These are phyloP conservation scores for Lottia gigantea DNA, from an alignment of 2,888 invertebrate genomes.

Conservation along the genomic window DNA sequence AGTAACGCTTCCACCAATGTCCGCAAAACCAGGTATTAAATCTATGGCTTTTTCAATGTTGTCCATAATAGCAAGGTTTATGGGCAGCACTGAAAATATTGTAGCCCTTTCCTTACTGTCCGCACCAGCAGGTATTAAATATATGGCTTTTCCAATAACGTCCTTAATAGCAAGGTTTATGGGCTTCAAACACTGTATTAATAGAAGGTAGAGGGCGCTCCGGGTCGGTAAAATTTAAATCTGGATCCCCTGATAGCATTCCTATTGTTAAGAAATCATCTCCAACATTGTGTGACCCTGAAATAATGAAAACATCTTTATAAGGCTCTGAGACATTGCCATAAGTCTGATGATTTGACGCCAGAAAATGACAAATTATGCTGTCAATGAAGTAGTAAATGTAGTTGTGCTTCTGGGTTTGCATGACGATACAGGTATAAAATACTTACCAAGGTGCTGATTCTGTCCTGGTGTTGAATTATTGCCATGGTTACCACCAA, in stretches of 20 bases:
- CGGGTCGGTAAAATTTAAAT: slow-evolving; percentile 44
- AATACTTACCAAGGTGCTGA: slow-evolving; percentile 42
- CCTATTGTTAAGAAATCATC: slow-evolving; percentile 58
- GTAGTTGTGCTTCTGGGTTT: too few relatives aligned
- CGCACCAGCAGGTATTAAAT: not conserved
- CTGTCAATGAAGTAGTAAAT: too few relatives aligned
- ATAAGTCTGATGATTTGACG: too few relatives aligned
- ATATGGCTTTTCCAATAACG: not conserved
- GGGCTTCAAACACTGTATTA: slow-evolving; percentile 50
- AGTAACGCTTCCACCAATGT: not conserved
- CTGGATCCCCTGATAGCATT: slow-evolving; percentile 52
- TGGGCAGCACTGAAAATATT: too few relatives aligned
- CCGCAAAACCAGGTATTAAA: too few relatives aligned
- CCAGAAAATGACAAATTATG: too few relatives aligned
- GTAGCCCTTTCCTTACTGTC: not conserved
- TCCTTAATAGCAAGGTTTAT: slow-evolving; percentile 8
- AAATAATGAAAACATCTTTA: too few relatives aligned
- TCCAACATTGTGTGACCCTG: slow-evolving; percentile 23
- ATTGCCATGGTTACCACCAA: slow-evolving; percentile 39
- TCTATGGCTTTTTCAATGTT: too few relatives aligned
- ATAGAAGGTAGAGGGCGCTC: slow-evolving; percentile 57
- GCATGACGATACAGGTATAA: not conserved
- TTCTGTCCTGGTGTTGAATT: slow-evolving; percentile 50
- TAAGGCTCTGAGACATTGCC: too few relatives aligned
- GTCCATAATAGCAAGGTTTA: too few relatives aligned